Evolutionary conservation across 2,797 vertebrate species (phyloP), one percentile per base, ranked within the genome.

Genomic region (Sebastes steindachneri): DNA sequence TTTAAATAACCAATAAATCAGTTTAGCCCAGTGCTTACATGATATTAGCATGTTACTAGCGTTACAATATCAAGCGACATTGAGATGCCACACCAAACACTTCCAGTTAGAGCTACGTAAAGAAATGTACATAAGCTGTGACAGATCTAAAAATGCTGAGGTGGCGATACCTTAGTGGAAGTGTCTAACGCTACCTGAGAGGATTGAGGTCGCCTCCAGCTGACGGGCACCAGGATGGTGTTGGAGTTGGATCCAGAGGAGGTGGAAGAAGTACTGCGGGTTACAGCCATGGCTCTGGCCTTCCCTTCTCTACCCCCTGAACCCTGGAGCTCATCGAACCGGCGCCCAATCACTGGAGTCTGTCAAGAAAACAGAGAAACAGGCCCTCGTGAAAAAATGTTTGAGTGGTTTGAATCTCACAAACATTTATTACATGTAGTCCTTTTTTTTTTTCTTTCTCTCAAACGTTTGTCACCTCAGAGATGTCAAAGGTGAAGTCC

Each of bases 401-500:
- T 48, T 55, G 45, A 62, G 35, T 51, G 5, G 8, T 71, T 75
- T 75, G 9, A 58, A 25, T 66, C 51, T 58, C 31, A 58, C 5
- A 55, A 26, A 21, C 4, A 10, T 54, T 70, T 28, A 35, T 19
- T 12, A 35, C 7, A 57, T 3, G 7, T 53, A 14, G 41, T 68
- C 23, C 2, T 65, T 3, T 33, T 41, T 62, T 14, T 14, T 62
- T 21, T 59, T 17, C 19, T 29, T 17, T 7, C 12, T 60, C 31
- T 21, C 2, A 81, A 48, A 29, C 0, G 45, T 25, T 21, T 14
- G 9, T 63, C 90, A 99, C 99, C 97, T 99, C 98, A 31, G 98
- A 98, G 86, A 99, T 98, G 94, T 99, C 99, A 73, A 99, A 99
- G 78, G 98, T 98, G 85, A 99, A 99, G 84, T 99, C 98, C 77